Conservation (phyloP, 2,888 invertebrate species). For the Nesidiocoris tenuis region DNA sequence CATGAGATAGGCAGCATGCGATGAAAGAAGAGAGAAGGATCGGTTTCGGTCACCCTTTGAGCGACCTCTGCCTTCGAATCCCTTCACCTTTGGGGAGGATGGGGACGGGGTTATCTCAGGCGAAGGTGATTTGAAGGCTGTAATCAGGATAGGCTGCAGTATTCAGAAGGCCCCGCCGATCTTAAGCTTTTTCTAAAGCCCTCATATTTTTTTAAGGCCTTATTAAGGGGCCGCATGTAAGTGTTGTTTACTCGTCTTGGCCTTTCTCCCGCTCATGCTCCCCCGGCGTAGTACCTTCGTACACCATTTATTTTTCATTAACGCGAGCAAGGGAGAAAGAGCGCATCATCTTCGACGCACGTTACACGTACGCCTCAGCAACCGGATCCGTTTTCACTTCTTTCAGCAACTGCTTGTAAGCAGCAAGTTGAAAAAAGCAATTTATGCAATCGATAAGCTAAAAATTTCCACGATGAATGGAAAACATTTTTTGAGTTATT, state of each 20-base stretch:
- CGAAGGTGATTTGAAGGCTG: conserved; percentile 29
- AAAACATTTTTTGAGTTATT: no score
- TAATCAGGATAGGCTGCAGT: conserved; percentile 34
- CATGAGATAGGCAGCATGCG: no score
- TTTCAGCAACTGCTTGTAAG: no score
- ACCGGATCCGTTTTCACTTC: no score
- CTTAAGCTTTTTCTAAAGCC: conserved; percentile 36
- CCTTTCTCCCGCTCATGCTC: background rate
- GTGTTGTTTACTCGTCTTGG: conserved; percentile 26
- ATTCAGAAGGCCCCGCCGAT: conserved; percentile 23
- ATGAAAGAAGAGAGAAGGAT: no score
- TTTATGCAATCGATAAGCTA: no score
- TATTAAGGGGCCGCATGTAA: conserved; percentile 28
- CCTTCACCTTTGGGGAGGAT: background rate
- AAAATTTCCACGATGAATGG: no score
- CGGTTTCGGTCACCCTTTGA: no score
- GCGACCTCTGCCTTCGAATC: background rate
- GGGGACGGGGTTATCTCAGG: background rate
- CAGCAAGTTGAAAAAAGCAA: no score
- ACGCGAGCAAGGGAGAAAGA: background rate
- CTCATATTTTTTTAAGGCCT: conserved; percentile 34
- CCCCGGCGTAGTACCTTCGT: background rate
- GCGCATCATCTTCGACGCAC: no score
- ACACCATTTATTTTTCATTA: conserved; percentile 36
- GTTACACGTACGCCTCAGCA: no score